Percentiles rank a stretch among this genome's conserved stretches.
phyloP scores from a whole-genome alignment of 2,797 vertebrate genomes.

The Schizothorax lantsangensis region DNA sequence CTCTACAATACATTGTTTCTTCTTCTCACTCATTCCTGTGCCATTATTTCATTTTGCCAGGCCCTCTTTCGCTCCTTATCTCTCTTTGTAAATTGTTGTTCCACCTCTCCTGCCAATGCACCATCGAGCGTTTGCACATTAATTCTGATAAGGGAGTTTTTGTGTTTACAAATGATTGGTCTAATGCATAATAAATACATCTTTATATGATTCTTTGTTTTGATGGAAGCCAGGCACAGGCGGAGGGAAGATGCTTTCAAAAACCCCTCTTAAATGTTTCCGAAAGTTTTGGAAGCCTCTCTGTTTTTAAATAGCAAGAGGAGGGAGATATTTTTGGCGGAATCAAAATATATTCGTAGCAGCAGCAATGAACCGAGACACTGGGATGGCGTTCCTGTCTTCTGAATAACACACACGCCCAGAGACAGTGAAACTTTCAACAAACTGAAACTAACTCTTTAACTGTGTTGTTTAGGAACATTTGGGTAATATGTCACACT shows the following conservation, averaged over 20 bases:
- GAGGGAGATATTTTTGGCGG: conserved; percentile 40
- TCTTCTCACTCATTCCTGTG: conserved; percentile 24
- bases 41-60: background rate
- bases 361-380: conserved; percentile 46
- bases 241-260: conserved; percentile 33
- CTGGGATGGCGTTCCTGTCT: conserved; percentile 28
- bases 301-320: conserved; percentile 47
- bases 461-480: background rate
- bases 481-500: conserved; percentile 18
- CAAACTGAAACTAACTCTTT: conserved; percentile 10
- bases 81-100: conserved; percentile 20
- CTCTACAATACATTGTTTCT: background rate
- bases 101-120: conserved; percentile 3
- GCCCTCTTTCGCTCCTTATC: conserved; percentile 3
- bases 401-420: conserved; percentile 47
- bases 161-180: conserved; percentile 10
- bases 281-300: conserved; percentile 40
- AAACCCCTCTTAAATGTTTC: conserved; percentile 34
- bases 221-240: conserved; percentile 33
- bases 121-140: conserved; percentile 5
- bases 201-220: conserved; percentile 26
- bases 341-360: conserved; percentile 48
- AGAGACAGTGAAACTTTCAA: conserved; percentile 18
- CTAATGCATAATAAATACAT: conserved; percentile 28
- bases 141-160: conserved; percentile 26